phyloP scores from a whole-genome alignment of 2,113 vertebrate species.

The Epinephelus fuscoguttatus region DNA sequence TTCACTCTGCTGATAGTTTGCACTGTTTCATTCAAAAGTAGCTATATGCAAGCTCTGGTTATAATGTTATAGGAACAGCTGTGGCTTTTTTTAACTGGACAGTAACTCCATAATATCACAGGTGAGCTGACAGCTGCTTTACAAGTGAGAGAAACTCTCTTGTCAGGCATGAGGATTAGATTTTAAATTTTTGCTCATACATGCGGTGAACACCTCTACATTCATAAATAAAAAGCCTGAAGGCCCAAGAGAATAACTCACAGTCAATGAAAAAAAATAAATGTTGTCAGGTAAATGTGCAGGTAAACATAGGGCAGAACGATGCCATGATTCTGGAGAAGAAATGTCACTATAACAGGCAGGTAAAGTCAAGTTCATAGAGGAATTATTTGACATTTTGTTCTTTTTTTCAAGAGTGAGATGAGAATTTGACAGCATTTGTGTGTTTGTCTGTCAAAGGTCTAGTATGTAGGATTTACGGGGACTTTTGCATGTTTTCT shows the following conservation, averaged over 20 bases:
- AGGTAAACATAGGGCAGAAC: too few species aligned
- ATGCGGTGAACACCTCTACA: too few species aligned
- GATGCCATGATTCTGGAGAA: not conserved
- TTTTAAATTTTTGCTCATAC: not conserved
- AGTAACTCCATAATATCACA: not conserved
- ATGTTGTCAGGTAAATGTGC: too few species aligned
- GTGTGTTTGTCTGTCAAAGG: too few species aligned
- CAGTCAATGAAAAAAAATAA: too few species aligned
- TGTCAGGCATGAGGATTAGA: too few species aligned
- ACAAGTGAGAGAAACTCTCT: not conserved
- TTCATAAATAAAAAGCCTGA: too few species aligned
- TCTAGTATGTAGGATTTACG: too few species aligned
- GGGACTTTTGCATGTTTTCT: too few species aligned
- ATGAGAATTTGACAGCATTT: too few species aligned
- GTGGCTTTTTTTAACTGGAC: not conserved
- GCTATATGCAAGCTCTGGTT: not conserved
- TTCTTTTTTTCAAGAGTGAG: too few species aligned
- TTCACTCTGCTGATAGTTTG: not conserved
- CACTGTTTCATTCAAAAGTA: not conserved
- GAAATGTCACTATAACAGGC: not conserved
- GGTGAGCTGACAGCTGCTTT: not conserved
- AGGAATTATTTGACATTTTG: not conserved
- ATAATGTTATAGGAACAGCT: not conserved
- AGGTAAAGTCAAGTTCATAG: not conserved
- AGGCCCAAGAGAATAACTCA: too few species aligned